A percentile compares a stretch with the other conserved stretches of the same genome.
Evolutionary conservation across 2,797 vertebrate species (phyloP).

Genomic region (Alfaro cultratus): DNA sequence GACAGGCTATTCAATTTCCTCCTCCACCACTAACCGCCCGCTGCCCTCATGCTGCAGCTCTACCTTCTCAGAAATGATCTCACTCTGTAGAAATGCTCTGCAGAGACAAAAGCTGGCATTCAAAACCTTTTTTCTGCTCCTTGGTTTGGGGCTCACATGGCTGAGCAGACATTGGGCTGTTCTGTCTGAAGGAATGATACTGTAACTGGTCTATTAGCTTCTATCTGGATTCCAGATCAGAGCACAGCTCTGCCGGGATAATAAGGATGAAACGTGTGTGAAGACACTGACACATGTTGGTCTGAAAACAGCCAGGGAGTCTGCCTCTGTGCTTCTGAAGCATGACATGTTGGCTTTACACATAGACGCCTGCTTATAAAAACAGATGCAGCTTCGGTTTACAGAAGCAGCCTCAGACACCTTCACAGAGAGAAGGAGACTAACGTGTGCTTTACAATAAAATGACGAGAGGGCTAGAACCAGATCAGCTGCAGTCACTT

Average conservation of each 20-base stretch:
- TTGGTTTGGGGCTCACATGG: conserved; percentile 51
- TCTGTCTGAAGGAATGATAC: conserved; percentile 12
- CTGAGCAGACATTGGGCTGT: conserved; percentile 40
- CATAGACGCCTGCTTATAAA: neutral
- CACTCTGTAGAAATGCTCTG: conserved; percentile 58
- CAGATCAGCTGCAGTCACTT: neutral
- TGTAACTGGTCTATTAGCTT: conserved; percentile 19
- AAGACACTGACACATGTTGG: conserved; percentile 43
- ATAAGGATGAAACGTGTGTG: conserved; percentile 9
- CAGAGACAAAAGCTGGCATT: conserved; percentile 68
- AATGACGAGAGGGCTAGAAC: neutral
- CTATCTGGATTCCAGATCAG: conserved; percentile 37
- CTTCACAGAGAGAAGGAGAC: neutral
- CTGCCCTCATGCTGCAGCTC: conserved; percentile 39
- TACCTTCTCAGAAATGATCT: conserved; percentile 71
- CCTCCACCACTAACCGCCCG: conserved; percentile 39
- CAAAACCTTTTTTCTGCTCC: conserved; percentile 44
- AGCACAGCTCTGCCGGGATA: conserved; percentile 7
- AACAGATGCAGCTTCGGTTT: neutral
- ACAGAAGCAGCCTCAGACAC: neutral
- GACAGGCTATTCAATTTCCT: conserved; percentile 40
- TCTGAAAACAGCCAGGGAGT: conserved; percentile 11
- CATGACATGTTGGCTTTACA: neutral
- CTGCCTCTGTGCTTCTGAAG: conserved; percentile 14
- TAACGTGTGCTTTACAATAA: neutral